Conservation (phyloP, 2,888 invertebrate genomes). For the Metallyticus violacea region DNA sequence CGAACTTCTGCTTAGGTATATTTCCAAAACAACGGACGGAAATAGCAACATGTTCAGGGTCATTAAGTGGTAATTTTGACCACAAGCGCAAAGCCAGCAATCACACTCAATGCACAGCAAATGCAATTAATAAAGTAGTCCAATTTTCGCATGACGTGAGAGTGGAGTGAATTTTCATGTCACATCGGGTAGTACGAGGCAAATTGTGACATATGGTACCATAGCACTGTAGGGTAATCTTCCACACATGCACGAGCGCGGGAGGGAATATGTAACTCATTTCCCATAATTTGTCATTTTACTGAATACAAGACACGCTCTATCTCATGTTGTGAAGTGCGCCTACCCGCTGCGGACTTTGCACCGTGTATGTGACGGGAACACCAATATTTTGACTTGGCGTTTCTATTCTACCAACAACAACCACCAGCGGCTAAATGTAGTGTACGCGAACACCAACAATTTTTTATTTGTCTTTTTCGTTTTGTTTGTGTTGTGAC, state of each 20-base stretch:
- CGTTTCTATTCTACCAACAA: not conserved
- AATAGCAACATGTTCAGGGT: not conserved
- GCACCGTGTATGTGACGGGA: not conserved
- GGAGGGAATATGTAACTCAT: too few species aligned
- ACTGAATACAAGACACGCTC: not conserved
- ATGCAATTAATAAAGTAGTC: not conserved
- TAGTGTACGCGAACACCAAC: too few species aligned
- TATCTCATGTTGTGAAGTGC: too few species aligned
- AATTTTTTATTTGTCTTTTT: not conserved
- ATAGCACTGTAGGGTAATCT: not conserved
- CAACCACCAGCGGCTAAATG: too few species aligned
- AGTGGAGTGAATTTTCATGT: not conserved
- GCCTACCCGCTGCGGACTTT: too few species aligned
- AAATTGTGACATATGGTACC: not conserved
- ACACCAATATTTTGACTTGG: not conserved
- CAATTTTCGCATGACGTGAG: not conserved
- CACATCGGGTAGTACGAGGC: not conserved
- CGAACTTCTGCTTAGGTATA: too few species aligned
- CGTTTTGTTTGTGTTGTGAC: not conserved
- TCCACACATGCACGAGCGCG: too few species aligned
- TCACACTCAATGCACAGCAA: not conserved
- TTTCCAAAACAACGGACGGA: not conserved
- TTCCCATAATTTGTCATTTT: not conserved
- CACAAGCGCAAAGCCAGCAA: not conserved
- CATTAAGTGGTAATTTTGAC: not conserved